Evolutionary conservation across 1,140 invertebrate genomes (phyloP).

Genomic region (Araneus ventricosus): DNA sequence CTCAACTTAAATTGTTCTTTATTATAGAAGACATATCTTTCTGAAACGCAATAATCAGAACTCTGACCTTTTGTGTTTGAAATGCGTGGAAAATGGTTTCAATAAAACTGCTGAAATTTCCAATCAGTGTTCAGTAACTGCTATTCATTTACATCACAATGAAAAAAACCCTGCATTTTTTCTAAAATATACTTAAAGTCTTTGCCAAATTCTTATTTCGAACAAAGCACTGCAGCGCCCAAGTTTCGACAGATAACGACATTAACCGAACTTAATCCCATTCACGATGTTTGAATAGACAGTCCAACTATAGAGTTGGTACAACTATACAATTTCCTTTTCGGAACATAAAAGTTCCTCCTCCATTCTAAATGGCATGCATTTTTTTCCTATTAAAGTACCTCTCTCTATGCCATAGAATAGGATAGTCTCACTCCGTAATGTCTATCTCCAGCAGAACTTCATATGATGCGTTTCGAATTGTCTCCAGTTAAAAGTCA

Average conservation of each 20-base stretch:
- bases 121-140: no score
- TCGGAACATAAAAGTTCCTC: neutral
- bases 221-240: neutral
- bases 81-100: neutral
- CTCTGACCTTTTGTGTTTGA: neutral
- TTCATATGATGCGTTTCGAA: constrained; percentile 68
- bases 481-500: constrained; percentile 68
- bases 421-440: neutral
- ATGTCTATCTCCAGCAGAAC: constrained; percentile 17
- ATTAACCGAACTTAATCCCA: neutral
- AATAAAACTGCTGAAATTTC: neutral
- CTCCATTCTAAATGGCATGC: constrained; percentile 10
- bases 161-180: neutral
- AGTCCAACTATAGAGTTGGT: neutral
- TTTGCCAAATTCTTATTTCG: neutral
- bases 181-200: neutral
- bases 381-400: constrained; percentile 29
- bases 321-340: neutral
- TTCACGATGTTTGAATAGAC: neutral
- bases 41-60: neutral
- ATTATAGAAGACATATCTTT: neutral
- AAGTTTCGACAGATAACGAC: neutral
- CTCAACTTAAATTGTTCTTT: no score
- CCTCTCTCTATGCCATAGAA: neutral
- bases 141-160: no score